These are phyloP conservation scores for Ceratina calcarata DNA, from an alignment of 1,140 invertebrate species.

Conservation along the genomic window DNA sequence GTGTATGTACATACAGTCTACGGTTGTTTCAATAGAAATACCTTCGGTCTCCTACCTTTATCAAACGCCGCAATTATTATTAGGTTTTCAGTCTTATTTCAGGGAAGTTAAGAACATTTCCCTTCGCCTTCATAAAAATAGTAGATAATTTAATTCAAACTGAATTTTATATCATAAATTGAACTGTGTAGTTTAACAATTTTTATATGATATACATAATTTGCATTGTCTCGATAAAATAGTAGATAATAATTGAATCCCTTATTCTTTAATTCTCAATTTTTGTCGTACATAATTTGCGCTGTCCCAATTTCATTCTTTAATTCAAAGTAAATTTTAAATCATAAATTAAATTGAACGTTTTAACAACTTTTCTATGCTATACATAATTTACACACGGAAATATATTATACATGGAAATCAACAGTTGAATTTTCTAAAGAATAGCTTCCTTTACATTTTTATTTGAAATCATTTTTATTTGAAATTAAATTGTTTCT, in stretches of 20 bases:
- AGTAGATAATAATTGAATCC: no score
- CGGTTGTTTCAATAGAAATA: not conserved
- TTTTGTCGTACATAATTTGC: no score
- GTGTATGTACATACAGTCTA: slow-evolving; percentile 7
- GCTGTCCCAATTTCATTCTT: no score
- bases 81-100: not conserved
- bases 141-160: not conserved
- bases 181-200: no score
- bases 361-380: no score
- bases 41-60: slow-evolving; percentile 8
- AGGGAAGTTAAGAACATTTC: not conserved
- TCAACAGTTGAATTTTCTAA: slow-evolving; percentile 38
- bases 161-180: no score
- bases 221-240: no score
- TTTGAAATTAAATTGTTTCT: not conserved
- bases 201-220: no score
- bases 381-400: not conserved
- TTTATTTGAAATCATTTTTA: not conserved
- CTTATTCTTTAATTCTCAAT: no score
- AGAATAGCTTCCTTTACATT: slow-evolving; percentile 23
- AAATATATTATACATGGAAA: slow-evolving; percentile 22
- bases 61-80: slow-evolving; percentile 8
- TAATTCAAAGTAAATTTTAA: no score
- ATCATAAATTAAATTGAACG: no score
- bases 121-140: not conserved